These are phyloP conservation scores for Zoanthus solanderi DNA, from an alignment of 92 coral and sea anemone species.

Conservation along the genomic window DNA sequence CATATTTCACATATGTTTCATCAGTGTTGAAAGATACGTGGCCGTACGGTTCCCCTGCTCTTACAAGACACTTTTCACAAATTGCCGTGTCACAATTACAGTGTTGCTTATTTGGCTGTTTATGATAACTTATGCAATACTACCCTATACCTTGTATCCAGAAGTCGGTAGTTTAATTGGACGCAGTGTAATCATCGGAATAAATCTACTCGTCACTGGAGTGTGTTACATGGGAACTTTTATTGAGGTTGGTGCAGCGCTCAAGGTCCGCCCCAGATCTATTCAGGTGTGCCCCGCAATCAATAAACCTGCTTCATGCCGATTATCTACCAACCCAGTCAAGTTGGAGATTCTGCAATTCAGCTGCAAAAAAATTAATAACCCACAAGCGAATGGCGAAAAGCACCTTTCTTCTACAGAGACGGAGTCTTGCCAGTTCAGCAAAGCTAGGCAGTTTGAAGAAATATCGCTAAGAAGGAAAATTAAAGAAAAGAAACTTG, in stretches of 20 bases:
- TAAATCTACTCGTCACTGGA: background rate
- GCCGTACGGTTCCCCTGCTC: constrained; percentile 4
- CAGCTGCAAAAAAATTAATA: background rate
- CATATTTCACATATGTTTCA: background rate
- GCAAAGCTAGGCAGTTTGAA: background rate
- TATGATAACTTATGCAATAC: background rate
- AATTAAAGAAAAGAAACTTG: background rate
- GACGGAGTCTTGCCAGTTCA: background rate
- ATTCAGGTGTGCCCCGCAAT: background rate
- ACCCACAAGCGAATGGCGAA: background rate
- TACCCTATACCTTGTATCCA: background rate
- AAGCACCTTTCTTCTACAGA: background rate
- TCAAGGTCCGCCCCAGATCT: background rate
- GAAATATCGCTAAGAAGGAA: background rate
- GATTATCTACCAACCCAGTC: background rate
- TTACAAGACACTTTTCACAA: background rate
- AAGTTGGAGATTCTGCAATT: background rate
- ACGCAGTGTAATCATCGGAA: background rate
- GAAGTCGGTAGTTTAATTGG: background rate
- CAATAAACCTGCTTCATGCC: background rate
- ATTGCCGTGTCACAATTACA: background rate
- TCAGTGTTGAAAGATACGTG: constrained; percentile 19
- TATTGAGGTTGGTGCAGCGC: background rate
- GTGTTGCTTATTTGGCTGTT: constrained; percentile 1
- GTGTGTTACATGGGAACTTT: background rate